A percentile compares a stretch with the other conserved stretches of the same genome.
These are phyloP conservation scores for Folsomia candida DNA, from an alignment of 2,888 invertebrate species.

Conservation along the genomic window DNA sequence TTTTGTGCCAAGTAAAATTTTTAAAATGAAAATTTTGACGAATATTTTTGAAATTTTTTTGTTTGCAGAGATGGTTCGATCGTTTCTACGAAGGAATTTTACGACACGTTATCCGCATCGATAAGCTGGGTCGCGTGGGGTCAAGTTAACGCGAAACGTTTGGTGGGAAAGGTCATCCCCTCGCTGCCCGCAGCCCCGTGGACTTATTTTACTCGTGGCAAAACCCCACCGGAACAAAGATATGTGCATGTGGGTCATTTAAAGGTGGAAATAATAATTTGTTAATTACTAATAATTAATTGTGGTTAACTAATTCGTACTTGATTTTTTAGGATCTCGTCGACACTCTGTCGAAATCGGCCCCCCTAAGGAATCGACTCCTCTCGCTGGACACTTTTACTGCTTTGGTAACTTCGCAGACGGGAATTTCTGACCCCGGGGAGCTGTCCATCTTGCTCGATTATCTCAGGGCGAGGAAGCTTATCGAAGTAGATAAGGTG, in stretches of 20 bases:
- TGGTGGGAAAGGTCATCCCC: neutral
- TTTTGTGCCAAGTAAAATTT: constrained; percentile 15
- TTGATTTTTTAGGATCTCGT: too few relatives aligned
- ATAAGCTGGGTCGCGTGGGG: constrained; percentile 27
- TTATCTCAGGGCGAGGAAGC: constrained; percentile 27
- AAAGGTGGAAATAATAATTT: constrained; percentile 20
- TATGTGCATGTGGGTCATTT: constrained; percentile 17
- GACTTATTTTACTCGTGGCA: constrained; percentile 10
- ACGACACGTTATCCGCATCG: constrained; percentile 14
- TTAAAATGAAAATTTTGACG: neutral
- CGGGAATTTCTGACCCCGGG: constrained; percentile 9
- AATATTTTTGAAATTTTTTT: constrained; percentile 8
- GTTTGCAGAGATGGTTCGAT: constrained; percentile 19
- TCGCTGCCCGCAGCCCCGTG: constrained; percentile 6
- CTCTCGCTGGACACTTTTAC: neutral
- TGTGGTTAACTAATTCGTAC: too few relatives aligned
- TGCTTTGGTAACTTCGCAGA: neutral
- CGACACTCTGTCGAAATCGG: too few relatives aligned
- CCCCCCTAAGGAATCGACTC: neutral
- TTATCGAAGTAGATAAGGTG: constrained; percentile 32
- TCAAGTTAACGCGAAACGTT: neutral
- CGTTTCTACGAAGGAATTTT: constrained; percentile 15
- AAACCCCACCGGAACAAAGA: constrained; percentile 7
- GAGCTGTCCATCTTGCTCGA: constrained; percentile 33
- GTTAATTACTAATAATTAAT: too few relatives aligned